Conservation (phyloP, 2,797 vertebrate species). For the Paratrypauchen microcephalus region DNA sequence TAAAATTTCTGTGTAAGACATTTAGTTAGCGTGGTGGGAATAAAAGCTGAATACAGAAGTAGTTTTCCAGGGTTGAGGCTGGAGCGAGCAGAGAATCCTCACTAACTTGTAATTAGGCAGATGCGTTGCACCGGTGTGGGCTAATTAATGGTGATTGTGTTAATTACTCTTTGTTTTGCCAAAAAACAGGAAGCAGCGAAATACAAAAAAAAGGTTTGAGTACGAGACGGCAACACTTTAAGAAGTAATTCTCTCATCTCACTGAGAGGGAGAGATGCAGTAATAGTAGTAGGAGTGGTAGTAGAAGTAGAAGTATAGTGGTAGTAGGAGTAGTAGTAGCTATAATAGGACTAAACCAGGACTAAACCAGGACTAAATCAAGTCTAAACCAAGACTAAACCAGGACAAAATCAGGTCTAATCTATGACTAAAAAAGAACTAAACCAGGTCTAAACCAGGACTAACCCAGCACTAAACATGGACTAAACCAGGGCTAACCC, state of each 20-base stretch:
- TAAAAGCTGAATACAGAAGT: not conserved
- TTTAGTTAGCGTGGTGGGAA: too few species aligned
- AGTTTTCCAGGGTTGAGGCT: slow-evolving; percentile 13
- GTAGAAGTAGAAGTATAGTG: too few species aligned
- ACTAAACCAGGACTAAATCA: too few species aligned
- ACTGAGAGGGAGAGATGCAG: not conserved
- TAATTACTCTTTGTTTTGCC: slow-evolving; percentile 74
- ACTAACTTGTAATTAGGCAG: slow-evolving; percentile 73
- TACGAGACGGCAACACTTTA: slow-evolving; percentile 31
- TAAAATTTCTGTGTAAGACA: too few species aligned
- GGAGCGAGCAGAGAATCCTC: not conserved
- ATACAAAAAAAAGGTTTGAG: slow-evolving; percentile 39
- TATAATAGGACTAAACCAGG: too few species aligned
- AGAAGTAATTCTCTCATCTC: not conserved
- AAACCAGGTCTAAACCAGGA: too few species aligned
- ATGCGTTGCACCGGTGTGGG: slow-evolving; percentile 63
- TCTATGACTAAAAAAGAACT: too few species aligned
- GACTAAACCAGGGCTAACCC: too few species aligned
- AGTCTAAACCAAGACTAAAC: too few species aligned
- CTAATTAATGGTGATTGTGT: slow-evolving; percentile 76
- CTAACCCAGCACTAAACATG: too few species aligned
- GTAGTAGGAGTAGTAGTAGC: too few species aligned
- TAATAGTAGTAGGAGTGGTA: not conserved
- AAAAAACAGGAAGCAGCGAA: slow-evolving; percentile 51
- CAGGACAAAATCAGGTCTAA: too few species aligned